Evolutionary conservation across 2,888 invertebrate genomes (phyloP).

Genomic region (Temnothorax ravouxi): DNA sequence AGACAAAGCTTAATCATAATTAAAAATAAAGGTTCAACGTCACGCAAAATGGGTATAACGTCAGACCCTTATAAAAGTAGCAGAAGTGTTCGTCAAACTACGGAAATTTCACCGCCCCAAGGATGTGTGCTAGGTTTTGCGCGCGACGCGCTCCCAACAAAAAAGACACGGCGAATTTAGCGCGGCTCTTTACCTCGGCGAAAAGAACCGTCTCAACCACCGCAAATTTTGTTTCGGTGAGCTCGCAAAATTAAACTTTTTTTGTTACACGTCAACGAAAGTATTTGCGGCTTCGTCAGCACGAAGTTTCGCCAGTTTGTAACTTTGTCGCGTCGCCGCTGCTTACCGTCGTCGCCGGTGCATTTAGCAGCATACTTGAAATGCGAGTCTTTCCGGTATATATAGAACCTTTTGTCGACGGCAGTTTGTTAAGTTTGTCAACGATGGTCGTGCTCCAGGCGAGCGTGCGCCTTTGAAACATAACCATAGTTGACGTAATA

Average conservation of each 20-base stretch:
- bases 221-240: constrained; percentile 48
- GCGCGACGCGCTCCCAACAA: background rate
- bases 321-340: constrained; percentile 30
- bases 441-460: constrained; percentile 11
- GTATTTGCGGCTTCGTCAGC: constrained; percentile 50
- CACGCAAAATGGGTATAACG: background rate
- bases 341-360: background rate
- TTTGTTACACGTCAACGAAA: constrained; percentile 41
- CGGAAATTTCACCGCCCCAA: constrained; percentile 27
- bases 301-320: constrained; percentile 44
- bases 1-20: background rate
- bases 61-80: background rate
- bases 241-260: constrained; percentile 54
- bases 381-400: constrained; percentile 37
- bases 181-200: constrained; percentile 16
- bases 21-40: constrained; percentile 7
- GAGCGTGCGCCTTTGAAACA: constrained; percentile 26
- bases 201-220: constrained; percentile 24
- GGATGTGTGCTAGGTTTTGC: constrained; percentile 20
- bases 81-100: background rate
- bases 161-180: constrained; percentile 34
- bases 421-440: constrained; percentile 41
- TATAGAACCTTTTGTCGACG: constrained; percentile 28
- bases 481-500: constrained; percentile 63
- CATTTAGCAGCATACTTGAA: constrained; percentile 34